These are phyloP conservation scores for Calyptommatus sinebrachiatus DNA, from an alignment of 2,113 vertebrate species.

Conservation along the genomic window DNA sequence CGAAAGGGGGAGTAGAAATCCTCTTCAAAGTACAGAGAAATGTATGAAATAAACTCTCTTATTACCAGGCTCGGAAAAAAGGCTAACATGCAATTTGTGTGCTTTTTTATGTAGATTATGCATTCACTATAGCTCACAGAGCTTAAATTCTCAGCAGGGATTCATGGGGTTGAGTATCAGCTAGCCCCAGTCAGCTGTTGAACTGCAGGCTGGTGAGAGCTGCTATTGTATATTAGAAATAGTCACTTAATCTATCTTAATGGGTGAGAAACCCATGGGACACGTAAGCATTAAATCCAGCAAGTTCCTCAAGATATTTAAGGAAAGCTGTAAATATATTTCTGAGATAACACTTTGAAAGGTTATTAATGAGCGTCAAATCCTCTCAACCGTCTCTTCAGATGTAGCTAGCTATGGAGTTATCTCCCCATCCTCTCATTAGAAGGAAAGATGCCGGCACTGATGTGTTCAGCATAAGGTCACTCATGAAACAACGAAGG, in stretches of 20 bases:
- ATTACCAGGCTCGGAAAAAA: conserved; percentile 71
- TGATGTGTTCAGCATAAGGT: rapidly evolving
- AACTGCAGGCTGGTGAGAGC: conserved; percentile 78
- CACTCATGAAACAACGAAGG: not conserved
- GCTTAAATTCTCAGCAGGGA: conserved; percentile 79
- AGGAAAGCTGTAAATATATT: conserved; percentile 65
- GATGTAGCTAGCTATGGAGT: conserved; percentile 34
- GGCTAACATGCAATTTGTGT: conserved; percentile 77
- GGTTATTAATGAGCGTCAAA: conserved; percentile 63
- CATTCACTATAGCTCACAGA: conserved; percentile 75
- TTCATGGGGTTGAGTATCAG: conserved; percentile 85
- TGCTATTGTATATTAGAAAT: conserved; percentile 80
- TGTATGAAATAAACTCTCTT: conserved; percentile 58
- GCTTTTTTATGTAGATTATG: conserved; percentile 83
- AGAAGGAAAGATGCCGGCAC: conserved; percentile 19
- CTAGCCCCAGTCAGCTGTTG: conserved; percentile 80
- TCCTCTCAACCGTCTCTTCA: conserved; percentile 52
- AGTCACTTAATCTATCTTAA: conserved; percentile 87
- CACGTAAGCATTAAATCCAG: conserved; percentile 69
- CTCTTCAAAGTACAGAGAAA: conserved; percentile 63
- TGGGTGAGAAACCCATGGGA: conserved; percentile 74
- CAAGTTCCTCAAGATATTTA: conserved; percentile 63
- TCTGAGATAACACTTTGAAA: conserved; percentile 64
- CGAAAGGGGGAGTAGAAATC: conserved; percentile 28
- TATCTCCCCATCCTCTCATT: not conserved